phyloP scores from a whole-genome alignment of 2,797 vertebrate species.

The Sarcophilus harrisii region DNA sequence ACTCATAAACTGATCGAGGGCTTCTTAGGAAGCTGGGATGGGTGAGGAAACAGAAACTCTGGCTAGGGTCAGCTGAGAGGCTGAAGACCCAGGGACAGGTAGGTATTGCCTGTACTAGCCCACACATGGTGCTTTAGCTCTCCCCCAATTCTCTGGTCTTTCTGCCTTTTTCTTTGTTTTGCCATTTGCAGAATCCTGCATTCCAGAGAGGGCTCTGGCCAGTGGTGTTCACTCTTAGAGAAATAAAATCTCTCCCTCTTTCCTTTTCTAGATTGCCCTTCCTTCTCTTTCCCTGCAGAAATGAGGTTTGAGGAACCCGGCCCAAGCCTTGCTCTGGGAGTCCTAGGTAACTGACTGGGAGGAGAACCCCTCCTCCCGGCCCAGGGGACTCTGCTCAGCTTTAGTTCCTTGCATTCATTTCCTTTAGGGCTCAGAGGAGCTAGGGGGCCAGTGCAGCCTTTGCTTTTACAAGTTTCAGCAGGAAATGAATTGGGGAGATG shows the following conservation, averaged over 20 bases:
- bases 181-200: background rate
- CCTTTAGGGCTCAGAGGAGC: slow-evolving; percentile 67
- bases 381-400: background rate
- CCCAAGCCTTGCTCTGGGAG: background rate
- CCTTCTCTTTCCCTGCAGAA: background rate
- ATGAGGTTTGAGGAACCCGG: background rate
- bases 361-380: background rate
- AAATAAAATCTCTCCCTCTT: background rate
- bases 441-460: slow-evolving; percentile 71
- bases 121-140: background rate
- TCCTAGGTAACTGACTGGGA: background rate
- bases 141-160: background rate
- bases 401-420: slow-evolving; percentile 71
- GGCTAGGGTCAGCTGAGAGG: background rate
- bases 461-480: slow-evolving; percentile 70
- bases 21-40: background rate
- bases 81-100: background rate
- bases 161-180: background rate
- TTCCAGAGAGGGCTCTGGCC: background rate
- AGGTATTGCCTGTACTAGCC: background rate
- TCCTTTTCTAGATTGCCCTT: background rate
- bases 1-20: background rate
- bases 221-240: background rate
- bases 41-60: background rate
- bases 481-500: slow-evolving; percentile 60